Percentiles rank a stretch among this genome's conserved stretches.
These are phyloP conservation scores for Zygaena filipendulae DNA, from an alignment of 2,888 invertebrate genomes.

Conservation along the genomic window DNA sequence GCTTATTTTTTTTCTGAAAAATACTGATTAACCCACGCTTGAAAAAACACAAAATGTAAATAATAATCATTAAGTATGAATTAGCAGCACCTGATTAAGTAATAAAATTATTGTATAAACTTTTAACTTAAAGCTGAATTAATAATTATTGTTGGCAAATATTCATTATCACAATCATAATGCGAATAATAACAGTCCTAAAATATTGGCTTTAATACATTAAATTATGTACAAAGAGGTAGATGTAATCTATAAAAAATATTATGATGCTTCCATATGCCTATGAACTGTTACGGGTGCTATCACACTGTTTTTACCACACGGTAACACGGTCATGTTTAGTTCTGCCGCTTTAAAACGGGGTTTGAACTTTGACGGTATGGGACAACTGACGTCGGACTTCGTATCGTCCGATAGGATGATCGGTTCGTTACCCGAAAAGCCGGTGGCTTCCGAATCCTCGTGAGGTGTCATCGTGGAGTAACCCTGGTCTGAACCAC, in stretches of 20 bases:
- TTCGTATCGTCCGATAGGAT: constrained; percentile 63
- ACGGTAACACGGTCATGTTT: constrained; percentile 59
- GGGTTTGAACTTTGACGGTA: constrained; percentile 56
- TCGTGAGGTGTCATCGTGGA: constrained; percentile 95
- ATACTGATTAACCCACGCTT: no score
- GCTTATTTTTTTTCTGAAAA: no score
- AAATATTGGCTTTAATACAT: neutral
- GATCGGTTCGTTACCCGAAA: constrained; percentile 75
- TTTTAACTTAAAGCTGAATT: no score
- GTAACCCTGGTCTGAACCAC: constrained; percentile 94
- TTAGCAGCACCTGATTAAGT: no score
- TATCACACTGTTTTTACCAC: constrained; percentile 72
- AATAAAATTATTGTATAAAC: no score
- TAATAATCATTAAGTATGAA: no score
- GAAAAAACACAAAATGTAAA: no score
- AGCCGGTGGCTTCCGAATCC: constrained; percentile 85
- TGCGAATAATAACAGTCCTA: neutral
- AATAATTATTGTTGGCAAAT: no score
- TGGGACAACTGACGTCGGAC: constrained; percentile 68
- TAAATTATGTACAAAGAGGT: constrained; percentile 23
- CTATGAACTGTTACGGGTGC: constrained; percentile 92
- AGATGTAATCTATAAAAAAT: constrained; percentile 26
- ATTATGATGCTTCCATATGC: constrained; percentile 83
- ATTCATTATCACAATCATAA: no score
- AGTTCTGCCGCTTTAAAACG: constrained; percentile 47